Evolutionary conservation across 1,140 invertebrate genomes (phyloP).

Genomic region (Asobara japonica): DNA sequence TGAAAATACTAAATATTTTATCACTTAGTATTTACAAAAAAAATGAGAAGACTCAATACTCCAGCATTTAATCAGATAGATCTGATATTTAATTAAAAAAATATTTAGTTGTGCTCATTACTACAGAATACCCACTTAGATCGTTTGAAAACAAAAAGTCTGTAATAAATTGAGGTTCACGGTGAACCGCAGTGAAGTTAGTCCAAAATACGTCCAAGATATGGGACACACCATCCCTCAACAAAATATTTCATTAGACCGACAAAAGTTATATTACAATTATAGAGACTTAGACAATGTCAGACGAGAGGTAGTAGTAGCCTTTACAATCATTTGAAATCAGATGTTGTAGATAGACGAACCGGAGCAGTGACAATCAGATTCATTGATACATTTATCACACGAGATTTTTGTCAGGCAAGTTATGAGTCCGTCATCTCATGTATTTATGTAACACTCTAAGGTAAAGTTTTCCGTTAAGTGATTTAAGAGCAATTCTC

Average conservation of each 20-base stretch:
- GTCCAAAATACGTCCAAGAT: no score
- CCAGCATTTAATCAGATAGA: no score
- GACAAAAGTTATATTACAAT: constrained; percentile 41
- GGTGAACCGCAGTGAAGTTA: no score
- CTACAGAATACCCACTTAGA: no score
- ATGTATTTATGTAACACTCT: constrained; percentile 24
- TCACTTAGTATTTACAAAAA: no score
- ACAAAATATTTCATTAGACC: not conserved
- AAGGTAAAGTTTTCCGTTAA: not conserved
- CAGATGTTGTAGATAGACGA: not conserved
- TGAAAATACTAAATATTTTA: no score
- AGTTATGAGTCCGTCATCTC: constrained; percentile 29
- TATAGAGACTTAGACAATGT: constrained; percentile 49
- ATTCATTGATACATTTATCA: constrained; percentile 52
- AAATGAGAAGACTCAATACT: no score
- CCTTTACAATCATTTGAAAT: constrained; percentile 17
- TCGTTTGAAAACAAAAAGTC: no score
- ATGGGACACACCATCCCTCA: not conserved
- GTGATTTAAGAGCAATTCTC: constrained; percentile 7
- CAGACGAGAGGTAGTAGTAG: constrained; percentile 31
- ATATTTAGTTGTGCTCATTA: no score
- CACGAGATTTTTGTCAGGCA: constrained; percentile 43
- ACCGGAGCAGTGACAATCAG: constrained; percentile 36
- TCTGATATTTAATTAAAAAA: no score
- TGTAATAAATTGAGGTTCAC: no score